A percentile compares a stretch with the other conserved stretches of the same genome.
Conservation (phyloP, 2,113 vertebrate species). For the Hucho hucho region DNA sequence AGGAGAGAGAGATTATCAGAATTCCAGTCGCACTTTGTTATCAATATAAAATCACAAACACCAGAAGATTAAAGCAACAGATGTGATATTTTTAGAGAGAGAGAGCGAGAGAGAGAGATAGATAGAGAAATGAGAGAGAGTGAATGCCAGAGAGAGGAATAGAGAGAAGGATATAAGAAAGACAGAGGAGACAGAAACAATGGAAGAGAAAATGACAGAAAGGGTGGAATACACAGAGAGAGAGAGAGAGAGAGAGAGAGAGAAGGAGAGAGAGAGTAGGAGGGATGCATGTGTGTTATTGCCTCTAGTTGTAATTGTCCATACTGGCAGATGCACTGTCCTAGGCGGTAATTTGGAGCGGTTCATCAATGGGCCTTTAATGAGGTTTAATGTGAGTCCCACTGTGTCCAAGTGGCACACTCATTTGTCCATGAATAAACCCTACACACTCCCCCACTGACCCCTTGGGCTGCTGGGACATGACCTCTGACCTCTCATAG, state of each 20-base stretch:
- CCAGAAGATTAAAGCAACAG: no score
- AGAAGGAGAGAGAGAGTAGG: not conserved
- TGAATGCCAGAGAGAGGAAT: no score
- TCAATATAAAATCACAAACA: no score
- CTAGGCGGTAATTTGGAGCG: conserved; percentile 66
- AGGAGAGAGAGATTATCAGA: not conserved
- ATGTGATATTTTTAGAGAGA: not conserved
- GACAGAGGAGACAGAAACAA: not conserved
- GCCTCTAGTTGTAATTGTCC: conserved; percentile 43
- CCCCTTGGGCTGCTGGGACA: conserved; percentile 54
- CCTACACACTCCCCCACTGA: conserved; percentile 41
- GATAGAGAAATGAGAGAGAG: no score
- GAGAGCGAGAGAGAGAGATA: not conserved
- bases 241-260: not conserved
- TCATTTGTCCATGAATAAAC: conserved; percentile 44
- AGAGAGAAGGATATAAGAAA: not conserved
- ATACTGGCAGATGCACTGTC: conserved; percentile 42
- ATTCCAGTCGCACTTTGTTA: no score
- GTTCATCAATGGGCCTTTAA: conserved; percentile 71
- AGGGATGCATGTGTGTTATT: conserved; percentile 15
- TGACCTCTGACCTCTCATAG: conserved; percentile 55
- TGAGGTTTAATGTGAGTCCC: conserved; percentile 73
- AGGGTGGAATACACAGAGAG: not conserved
- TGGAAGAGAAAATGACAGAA: no score
- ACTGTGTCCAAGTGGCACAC: conserved; percentile 65